Conservation (phyloP, 2,113 vertebrate species). For the Machaerirhynchus nigripectus region DNA sequence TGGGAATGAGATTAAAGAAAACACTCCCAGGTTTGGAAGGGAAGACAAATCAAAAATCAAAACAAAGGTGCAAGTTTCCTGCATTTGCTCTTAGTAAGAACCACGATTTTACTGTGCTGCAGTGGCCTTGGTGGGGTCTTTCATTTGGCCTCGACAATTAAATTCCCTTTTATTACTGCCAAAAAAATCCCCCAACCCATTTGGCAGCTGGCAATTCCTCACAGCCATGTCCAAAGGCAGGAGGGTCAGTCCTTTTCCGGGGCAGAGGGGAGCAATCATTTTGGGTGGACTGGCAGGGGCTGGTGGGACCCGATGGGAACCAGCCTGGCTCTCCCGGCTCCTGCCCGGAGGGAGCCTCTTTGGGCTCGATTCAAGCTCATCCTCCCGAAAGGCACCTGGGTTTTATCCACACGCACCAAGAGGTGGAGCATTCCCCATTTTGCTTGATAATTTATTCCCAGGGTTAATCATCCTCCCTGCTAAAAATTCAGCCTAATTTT, state of each 20-base stretch:
- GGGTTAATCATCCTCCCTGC: not conserved
- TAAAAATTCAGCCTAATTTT: not conserved
- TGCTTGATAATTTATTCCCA: not conserved
- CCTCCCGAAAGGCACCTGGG: not conserved
- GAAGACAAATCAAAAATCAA: not conserved
- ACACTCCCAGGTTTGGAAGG: not conserved
- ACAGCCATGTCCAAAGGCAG: not conserved
- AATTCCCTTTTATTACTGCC: not conserved
- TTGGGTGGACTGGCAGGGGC: not conserved
- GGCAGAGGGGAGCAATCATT: not conserved
- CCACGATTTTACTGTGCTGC: not conserved
- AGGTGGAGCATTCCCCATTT: not conserved
- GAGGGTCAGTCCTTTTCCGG: not conserved
- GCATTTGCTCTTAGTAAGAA: slow-evolving; percentile 7
- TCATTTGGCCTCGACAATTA: slow-evolving; percentile 43
- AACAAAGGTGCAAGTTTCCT: not conserved
- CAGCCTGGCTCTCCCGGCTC: rapidly evolving
- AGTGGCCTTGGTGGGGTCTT: not conserved
- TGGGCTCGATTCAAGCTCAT: not conserved
- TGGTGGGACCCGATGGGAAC: rapidly evolving
- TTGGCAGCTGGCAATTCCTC: not conserved
- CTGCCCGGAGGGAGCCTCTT: not conserved
- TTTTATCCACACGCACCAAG: not conserved
- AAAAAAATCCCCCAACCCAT: not conserved
- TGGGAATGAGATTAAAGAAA: slow-evolving; percentile 57